Evolutionary conservation across 1,140 invertebrate species (phyloP).

Genomic region (Macrotrachela quadricornifera): DNA sequence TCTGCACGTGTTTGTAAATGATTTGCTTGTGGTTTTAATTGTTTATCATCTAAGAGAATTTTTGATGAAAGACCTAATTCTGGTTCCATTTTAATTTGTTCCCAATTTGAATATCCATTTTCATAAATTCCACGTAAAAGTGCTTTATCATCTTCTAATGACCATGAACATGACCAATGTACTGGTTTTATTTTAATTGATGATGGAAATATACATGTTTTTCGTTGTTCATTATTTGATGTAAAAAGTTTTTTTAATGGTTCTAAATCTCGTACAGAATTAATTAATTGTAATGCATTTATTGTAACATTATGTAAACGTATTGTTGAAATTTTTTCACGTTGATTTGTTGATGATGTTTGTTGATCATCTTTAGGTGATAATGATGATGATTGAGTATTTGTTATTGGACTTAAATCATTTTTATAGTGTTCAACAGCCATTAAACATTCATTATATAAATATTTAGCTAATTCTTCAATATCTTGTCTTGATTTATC

Average conservation of each 20-base stretch:
- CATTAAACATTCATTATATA: background rate
- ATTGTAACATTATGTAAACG: conserved; percentile 2
- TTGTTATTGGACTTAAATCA: background rate
- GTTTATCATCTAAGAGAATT: conserved; percentile 33
- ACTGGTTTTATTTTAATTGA: conserved; percentile 29
- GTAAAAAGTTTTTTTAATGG: background rate
- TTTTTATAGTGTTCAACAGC: background rate
- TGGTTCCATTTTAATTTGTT: conserved; percentile 82
- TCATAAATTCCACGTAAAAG: conserved; percentile 72
- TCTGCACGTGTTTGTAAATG: conserved; percentile 70
- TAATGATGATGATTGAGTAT: background rate
- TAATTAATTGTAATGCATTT: conserved; percentile 1
- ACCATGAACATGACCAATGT: conserved; percentile 68
- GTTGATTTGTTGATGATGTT: background rate
- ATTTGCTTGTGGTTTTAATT: conserved; percentile 70
- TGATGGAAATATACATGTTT: conserved; percentile 11
- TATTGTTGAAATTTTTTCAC: background rate
- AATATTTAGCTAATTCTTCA: background rate
- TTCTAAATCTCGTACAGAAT: conserved; percentile 4
- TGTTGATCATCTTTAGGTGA: too few relatives aligned
- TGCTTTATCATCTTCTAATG: conserved; percentile 60
- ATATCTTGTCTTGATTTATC: conserved; percentile 4
- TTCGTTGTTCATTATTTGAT: too few relatives aligned
- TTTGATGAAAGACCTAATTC: conserved; percentile 67
- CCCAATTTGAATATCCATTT: conserved; percentile 87